phyloP scores from a whole-genome alignment of 2,113 vertebrate species.

The Synchiropus splendidus region DNA sequence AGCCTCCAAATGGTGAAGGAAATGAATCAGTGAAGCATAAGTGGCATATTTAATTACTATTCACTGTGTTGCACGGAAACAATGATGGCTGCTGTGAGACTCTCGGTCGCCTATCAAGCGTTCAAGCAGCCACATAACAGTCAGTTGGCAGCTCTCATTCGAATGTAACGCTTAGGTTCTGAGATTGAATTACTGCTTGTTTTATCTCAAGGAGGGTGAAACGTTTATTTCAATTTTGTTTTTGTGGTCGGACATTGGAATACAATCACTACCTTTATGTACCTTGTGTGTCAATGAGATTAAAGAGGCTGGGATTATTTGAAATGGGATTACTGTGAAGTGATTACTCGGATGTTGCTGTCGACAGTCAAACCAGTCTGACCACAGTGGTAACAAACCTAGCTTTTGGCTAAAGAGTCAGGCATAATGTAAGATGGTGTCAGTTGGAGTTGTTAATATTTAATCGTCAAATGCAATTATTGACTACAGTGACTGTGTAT shows the following conservation, averaged over 20 bases:
- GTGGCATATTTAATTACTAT: slow-evolving; percentile 86
- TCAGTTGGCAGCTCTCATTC: slow-evolving; percentile 14
- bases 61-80: slow-evolving; percentile 75
- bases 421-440: too few relatives aligned
- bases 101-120: slow-evolving; percentile 60
- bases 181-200: slow-evolving; percentile 9
- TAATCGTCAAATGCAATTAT: too few relatives aligned
- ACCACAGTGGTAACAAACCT: not conserved
- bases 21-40: slow-evolving; percentile 82
- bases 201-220: slow-evolving; percentile 2
- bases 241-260: too few relatives aligned
- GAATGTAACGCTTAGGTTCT: slow-evolving; percentile 12
- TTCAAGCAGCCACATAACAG: slow-evolving; percentile 23
- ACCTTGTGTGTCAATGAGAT: slow-evolving; percentile 29
- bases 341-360: slow-evolving; percentile 17
- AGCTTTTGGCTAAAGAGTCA: too few relatives aligned
- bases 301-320: slow-evolving; percentile 25
- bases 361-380: slow-evolving; percentile 25
- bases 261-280: slow-evolving; percentile 18
- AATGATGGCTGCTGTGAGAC: slow-evolving; percentile 76
- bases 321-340: slow-evolving; percentile 30
- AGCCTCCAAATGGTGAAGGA: slow-evolving; percentile 79
- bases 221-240: too few relatives aligned
- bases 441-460: too few relatives aligned
- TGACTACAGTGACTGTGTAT: too few relatives aligned